A percentile compares a stretch with the other conserved stretches of the same genome.
Evolutionary conservation across 2,113 vertebrate species (phyloP).

Genomic region (Anser brachyrhynchus): DNA sequence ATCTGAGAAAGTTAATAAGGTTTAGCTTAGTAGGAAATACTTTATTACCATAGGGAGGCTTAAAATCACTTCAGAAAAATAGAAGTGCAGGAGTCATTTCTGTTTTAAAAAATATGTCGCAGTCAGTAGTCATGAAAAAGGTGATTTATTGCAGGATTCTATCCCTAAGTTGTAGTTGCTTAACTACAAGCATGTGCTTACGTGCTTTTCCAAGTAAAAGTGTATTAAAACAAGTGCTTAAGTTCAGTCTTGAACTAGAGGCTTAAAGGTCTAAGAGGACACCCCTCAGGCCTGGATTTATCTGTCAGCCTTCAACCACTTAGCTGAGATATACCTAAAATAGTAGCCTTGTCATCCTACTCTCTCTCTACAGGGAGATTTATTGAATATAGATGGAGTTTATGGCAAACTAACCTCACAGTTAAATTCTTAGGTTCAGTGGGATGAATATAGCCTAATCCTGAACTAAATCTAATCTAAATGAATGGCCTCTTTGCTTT

Average conservation of each 20-base stretch:
- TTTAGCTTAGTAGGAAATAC: slow-evolving; percentile 43
- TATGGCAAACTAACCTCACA: neutral
- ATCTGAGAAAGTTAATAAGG: slow-evolving; percentile 29
- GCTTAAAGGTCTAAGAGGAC: neutral
- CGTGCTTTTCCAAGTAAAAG: neutral
- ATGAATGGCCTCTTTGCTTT: neutral
- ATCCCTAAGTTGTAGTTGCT: neutral
- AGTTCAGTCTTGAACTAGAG: neutral
- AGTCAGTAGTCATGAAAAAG: neutral
- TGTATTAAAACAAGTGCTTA: neutral
- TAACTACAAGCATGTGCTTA: neutral
- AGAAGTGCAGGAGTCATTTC: neutral
- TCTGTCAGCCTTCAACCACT: neutral
- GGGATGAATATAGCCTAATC: slow-evolving; percentile 15
- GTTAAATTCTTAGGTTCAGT: neutral
- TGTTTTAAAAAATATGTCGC: neutral
- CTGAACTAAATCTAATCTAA: neutral
- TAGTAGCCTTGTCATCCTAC: neutral
- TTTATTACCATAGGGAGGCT: slow-evolving; percentile 22
- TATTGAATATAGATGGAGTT: neutral
- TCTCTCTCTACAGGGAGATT: neutral
- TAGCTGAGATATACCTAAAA: neutral
- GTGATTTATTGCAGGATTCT: slow-evolving; percentile 4
- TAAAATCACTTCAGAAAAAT: slow-evolving; percentile 27
- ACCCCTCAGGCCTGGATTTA: neutral